These are phyloP conservation scores for Cariama cristata DNA, from an alignment of 2,113 vertebrate genomes.

Conservation along the genomic window DNA sequence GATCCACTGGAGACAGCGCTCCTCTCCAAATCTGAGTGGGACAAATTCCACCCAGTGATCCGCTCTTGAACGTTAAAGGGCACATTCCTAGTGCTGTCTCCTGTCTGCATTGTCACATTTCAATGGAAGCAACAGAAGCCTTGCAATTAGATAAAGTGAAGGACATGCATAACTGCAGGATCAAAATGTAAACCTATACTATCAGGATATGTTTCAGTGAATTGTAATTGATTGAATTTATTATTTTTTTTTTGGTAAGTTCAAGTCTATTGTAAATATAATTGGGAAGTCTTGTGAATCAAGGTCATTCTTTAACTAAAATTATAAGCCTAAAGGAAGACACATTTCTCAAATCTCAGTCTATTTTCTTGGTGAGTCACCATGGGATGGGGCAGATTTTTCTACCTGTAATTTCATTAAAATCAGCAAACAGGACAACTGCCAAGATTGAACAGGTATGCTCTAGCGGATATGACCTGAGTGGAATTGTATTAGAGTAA, in stretches of 20 bases:
- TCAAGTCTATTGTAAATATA: background rate
- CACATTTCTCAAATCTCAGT: background rate
- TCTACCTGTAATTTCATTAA: background rate
- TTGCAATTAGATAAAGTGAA: background rate
- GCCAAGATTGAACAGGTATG: background rate
- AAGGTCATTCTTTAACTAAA: background rate
- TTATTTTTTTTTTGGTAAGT: background rate
- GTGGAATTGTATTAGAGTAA: background rate
- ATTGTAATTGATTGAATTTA: background rate
- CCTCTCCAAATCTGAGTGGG: background rate
- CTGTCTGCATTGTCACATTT: background rate
- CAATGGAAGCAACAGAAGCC: background rate
- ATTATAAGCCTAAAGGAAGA: background rate
- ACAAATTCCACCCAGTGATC: background rate
- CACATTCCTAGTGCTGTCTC: background rate
- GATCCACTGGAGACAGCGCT: background rate
- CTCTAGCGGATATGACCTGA: background rate
- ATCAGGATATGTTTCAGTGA: background rate
- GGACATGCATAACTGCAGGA: background rate
- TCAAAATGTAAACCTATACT: background rate
- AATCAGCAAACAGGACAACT: background rate
- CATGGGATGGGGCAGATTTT: background rate
- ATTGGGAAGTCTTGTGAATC: background rate
- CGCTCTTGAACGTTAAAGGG: background rate
- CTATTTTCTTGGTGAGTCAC: conserved; percentile 9